Evolutionary conservation across 1,140 invertebrate genomes (phyloP), one percentile per base, ranked within the genome.

Genomic region (Sarcophaga peregrina): DNA sequence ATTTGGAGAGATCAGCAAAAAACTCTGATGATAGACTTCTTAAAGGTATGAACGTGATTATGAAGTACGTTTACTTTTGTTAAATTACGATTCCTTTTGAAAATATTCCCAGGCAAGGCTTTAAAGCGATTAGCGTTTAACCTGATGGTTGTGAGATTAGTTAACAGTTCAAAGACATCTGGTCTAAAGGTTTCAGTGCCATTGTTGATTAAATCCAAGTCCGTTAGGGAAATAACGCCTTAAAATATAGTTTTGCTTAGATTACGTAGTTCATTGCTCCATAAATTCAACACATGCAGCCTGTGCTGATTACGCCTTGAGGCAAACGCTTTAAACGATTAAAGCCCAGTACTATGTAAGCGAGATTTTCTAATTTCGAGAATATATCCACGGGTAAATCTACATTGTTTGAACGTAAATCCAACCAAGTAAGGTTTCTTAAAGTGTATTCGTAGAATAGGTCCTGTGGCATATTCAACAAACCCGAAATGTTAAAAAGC

Each of bases 181-280:
- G 90, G 85, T 5, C 92, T 91, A 68, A 95, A 89, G 46, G 91
- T 90, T 37, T 91, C 91, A 80, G 95, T 90, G 15, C 91, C 90
- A 86, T 95, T 95, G 8, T 89, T 90, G 84, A 92, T 93, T 17
- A 95, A 84, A 87, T 94, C 94, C 82, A 95, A 90, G 85, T 92
- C 91, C 85, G 92, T 88, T 11, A 95, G 87, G 7, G 92, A 92
- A 37, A 91, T 86, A 8, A 93, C 91, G 20, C 92, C 92, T 47
- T 92, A 91, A 82, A 95, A 95, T 74, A 92, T 90, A 62, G 92
- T 91, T 73, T 92, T 89, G 0, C 92, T 91, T 7, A 95, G 90
- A 86, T 92, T 92, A 13, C 90, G 91, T 78, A 95, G 89, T 82
- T 92, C 91, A 85, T 94, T 95, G 85, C 92, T 91, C 93, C 93